Conservation (phyloP, 2,888 invertebrate species). For the Deilephila porcellus region DNA sequence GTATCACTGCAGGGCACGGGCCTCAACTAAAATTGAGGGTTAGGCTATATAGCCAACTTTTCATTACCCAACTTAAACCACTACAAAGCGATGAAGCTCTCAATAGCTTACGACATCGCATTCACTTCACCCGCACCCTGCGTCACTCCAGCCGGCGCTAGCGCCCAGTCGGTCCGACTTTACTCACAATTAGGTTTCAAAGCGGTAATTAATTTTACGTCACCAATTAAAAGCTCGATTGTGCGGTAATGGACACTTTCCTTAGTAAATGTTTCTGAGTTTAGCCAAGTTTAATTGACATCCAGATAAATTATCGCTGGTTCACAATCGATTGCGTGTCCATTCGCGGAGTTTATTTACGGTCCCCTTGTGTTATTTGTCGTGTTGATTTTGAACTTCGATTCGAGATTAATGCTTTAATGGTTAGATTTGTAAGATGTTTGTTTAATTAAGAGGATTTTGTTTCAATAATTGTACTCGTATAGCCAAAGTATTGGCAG, state of each 20-base stretch:
- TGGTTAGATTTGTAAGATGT: slow-evolving; percentile 3
- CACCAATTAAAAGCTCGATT: slow-evolving; percentile 33
- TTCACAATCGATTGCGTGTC: slow-evolving; percentile 31
- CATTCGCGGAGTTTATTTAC: slow-evolving; percentile 18
- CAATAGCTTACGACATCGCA: background rate
- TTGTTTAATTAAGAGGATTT: background rate
- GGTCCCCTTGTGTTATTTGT: slow-evolving; percentile 16
- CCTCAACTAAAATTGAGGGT: no score
- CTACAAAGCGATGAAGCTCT: no score
- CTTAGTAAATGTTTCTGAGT: slow-evolving; percentile 30
- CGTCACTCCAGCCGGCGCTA: slow-evolving; percentile 12
- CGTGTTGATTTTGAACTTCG: slow-evolving; percentile 16
- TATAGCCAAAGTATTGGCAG: no score
- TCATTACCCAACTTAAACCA: no score
- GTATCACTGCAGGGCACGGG: no score
- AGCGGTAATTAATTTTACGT: slow-evolving; percentile 34
- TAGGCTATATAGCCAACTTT: no score
- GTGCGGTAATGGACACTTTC: slow-evolving; percentile 33
- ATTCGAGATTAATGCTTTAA: background rate
- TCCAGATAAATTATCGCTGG: slow-evolving; percentile 30
- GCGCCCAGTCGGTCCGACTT: slow-evolving; percentile 15
- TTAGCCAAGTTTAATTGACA: slow-evolving; percentile 32
- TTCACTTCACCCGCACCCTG: background rate
- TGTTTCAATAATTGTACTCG: background rate
- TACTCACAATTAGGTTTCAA: slow-evolving; percentile 33